These are phyloP conservation scores for Scalopus aquaticus DNA, from an alignment of 2,113 vertebrate species.

Conservation along the genomic window DNA sequence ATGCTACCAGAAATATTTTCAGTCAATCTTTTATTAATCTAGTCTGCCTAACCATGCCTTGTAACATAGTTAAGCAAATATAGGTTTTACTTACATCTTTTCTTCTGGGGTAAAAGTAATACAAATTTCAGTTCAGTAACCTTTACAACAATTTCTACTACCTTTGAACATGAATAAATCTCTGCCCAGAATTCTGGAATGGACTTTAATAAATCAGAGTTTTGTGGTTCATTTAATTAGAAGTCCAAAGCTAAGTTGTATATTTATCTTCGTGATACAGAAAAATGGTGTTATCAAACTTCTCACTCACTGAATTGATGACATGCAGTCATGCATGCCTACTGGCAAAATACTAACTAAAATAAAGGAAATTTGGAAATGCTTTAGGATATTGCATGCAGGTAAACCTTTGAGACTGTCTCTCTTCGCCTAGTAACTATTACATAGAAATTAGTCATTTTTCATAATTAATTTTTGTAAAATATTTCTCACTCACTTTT, in stretches of 20 bases:
- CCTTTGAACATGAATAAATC: constrained; percentile 59
- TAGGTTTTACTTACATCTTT: background rate
- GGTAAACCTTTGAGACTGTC: background rate
- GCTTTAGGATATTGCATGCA: background rate
- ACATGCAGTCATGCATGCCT: constrained; percentile 33
- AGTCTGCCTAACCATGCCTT: background rate
- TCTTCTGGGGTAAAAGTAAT: constrained; percentile 33
- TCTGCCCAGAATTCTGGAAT: constrained; percentile 23
- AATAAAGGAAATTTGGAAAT: constrained; percentile 21
- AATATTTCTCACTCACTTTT: background rate
- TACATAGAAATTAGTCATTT: constrained; percentile 29
- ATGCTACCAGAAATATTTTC: background rate
- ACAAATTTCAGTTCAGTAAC: constrained; percentile 44
- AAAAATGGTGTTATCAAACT: constrained; percentile 51
- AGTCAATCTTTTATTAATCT: background rate
- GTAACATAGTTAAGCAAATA: constrained; percentile 1
- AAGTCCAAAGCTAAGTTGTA: constrained; percentile 56
- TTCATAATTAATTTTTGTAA: background rate
- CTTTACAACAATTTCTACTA: constrained; percentile 33
- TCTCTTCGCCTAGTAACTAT: background rate
- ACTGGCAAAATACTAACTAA: constrained; percentile 2
- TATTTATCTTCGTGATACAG: constrained; percentile 52
- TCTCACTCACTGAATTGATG: constrained; percentile 59
- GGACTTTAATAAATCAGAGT: constrained; percentile 58
- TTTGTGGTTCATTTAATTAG: constrained; percentile 67